Percentiles rank a stretch among this genome's conserved stretches.
Evolutionary conservation across 1,140 invertebrate genomes (phyloP).

Genomic region (Sinella curviseta): DNA sequence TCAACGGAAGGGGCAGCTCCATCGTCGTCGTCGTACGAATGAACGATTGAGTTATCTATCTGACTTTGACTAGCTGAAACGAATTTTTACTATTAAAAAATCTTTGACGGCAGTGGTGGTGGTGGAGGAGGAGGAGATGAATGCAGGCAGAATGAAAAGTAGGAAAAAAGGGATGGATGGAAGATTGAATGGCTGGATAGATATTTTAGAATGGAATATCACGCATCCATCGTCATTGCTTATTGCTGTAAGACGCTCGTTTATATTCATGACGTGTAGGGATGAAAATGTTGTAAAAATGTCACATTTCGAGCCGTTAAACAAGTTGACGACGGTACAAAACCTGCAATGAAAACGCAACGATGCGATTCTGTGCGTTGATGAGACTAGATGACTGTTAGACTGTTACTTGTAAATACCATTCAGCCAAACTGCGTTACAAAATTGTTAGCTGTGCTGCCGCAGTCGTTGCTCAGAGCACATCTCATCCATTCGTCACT

Average conservation of each 20-base stretch:
- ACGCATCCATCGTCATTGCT: background rate
- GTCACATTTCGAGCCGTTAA: constrained; percentile 20
- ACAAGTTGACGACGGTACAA: background rate
- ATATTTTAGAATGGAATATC: background rate
- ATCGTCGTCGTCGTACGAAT: too few relatives aligned
- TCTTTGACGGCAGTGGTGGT: background rate
- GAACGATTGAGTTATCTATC: background rate
- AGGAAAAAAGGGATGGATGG: constrained; percentile 25
- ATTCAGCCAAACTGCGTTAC: background rate
- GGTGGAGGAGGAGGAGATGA: too few relatives aligned
- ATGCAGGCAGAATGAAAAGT: too few relatives aligned
- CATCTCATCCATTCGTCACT: constrained; percentile 1
- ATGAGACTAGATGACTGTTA: too few relatives aligned
- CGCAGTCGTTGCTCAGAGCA: background rate
- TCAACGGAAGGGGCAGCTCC: background rate
- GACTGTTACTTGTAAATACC: background rate
- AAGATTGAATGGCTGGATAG: background rate
- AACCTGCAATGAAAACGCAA: background rate
- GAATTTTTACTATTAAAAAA: constrained; percentile 3
- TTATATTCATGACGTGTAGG: constrained; percentile 21
- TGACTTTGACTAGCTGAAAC: background rate
- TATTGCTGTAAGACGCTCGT: constrained; percentile 5
- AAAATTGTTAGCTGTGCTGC: background rate
- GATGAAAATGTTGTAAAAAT: constrained; percentile 24
- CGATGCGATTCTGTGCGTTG: background rate